Conservation (phyloP, 2,797 vertebrate genomes). For the Zalophus californianus region DNA sequence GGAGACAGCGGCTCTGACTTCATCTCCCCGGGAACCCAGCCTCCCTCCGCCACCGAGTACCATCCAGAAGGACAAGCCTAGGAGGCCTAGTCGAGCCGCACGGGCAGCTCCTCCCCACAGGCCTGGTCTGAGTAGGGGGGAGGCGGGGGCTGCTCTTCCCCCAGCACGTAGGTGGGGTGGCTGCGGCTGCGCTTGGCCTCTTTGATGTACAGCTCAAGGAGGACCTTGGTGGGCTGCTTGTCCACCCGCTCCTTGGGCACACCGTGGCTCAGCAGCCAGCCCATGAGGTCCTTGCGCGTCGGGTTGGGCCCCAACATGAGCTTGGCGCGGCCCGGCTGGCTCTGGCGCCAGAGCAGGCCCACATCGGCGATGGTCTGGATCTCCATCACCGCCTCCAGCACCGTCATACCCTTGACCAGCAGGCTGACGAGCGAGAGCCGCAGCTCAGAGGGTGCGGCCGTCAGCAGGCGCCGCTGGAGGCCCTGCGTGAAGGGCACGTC, state of each 20-base stretch:
- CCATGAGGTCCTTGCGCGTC: neutral
- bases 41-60: accelerated
- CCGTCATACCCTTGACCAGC: neutral
- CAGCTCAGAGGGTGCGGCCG: neutral
- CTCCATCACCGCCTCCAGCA: neutral
- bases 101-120: neutral
- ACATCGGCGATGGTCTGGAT: neutral
- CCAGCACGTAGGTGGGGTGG: neutral
- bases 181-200: neutral
- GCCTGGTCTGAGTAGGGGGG: neutral
- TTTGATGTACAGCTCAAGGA: neutral
- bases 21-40: neutral
- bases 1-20: accelerated
- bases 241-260: constrained; percentile 1
- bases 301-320: constrained; percentile 15
- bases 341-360: constrained; percentile 43
- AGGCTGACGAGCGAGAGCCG: neutral
- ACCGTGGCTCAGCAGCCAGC: neutral
- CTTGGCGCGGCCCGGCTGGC: neutral
- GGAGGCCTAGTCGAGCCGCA: neutral
- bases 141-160: neutral
- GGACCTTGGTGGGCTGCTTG: neutral
- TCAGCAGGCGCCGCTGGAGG: neutral
- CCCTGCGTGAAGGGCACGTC: constrained; percentile 31
- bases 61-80: accelerated